Base-by-base conservation (phyloP, 2,888 invertebrate species). In the Podotricha telesiphe region DNA sequence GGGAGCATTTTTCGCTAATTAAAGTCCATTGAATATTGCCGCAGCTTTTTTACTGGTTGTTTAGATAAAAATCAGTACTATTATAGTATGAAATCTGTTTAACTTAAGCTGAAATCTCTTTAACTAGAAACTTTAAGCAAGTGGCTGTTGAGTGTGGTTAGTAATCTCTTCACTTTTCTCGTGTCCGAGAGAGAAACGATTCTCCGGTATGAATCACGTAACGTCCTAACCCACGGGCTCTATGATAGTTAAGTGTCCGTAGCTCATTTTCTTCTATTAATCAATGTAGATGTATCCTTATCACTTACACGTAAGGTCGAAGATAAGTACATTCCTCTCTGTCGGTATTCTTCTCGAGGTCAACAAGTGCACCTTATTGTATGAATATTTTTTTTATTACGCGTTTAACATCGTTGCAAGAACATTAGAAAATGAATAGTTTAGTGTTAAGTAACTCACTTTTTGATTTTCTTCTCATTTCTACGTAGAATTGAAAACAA, bases 191-290 rank as follows among this genome's bases (percentile, higher is more conserved):
- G 82, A 83, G 80, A 83, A 83, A 82, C 80, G 84, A 82, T 82
- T 82, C 80, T 81, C 76, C 79, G 82, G 83, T 83, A 86, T 90
- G 88, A 88, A 88, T 89, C 87, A 89, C 37, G 7, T 81, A 82
- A 77, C 82, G 82, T 85, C 82, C 81, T 86, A 87, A 87, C 88
- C 89, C 86, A 90, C 86, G 79, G n/a, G 80, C 83, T 85, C 87
- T 87, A 86, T 83, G 82, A 84, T 83, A 81, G 79, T 55, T 79
- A 82, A 85, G 82, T 80, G 82, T 81, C 34, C 40, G 11, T 6
- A 58, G 45, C 28, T 65, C 17, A 22, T 40, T 67, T 50, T 55
- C n/a, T 50, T 40, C 19, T 48, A 53, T 28, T 50, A 61, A 73
- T 73, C 73, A 74, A 65, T 47, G 73, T 56, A 80, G 75, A 80